Evolutionary conservation across 2,888 invertebrate genomes (phyloP).

Genomic region (Drosophila birchii): DNA sequence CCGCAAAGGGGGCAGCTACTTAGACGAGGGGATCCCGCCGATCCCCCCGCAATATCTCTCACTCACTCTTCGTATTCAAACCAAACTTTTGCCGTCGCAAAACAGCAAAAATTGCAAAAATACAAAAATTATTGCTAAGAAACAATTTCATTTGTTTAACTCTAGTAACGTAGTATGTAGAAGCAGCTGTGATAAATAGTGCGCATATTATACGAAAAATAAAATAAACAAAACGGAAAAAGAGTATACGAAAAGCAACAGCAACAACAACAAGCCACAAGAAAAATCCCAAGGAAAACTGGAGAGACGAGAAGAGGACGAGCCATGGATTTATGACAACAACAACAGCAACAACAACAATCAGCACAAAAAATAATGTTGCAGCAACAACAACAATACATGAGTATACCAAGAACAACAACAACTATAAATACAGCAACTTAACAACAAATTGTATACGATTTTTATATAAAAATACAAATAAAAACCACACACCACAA

Average conservation of each 20-base stretch:
- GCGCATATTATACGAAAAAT: constrained; percentile 76
- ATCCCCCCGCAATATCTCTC: constrained; percentile 39
- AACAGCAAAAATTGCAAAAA: constrained; percentile 18
- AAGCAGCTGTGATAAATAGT: constrained; percentile 81
- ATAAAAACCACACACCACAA: constrained; percentile 66
- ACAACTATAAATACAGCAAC: constrained; percentile 38
- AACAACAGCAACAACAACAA: constrained; percentile 30
- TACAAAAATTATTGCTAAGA: constrained; percentile 11
- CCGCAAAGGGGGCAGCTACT: constrained; percentile 27
- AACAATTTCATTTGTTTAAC: constrained; percentile 67
- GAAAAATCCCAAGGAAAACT: constrained; percentile 5
- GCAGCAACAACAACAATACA: constrained; percentile 48
- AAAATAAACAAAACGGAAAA: constrained; percentile 44
- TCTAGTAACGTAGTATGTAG: constrained; percentile 73
- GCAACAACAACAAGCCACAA: constrained; percentile 35
- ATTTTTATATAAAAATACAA: constrained; percentile 29
- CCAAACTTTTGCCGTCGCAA: constrained; percentile 61
- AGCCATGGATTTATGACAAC: constrained; percentile 53
- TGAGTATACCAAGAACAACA: constrained; percentile 59
- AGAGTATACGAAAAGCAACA: constrained; percentile 70
- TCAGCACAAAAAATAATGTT: constrained; percentile 35
- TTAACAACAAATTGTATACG: constrained; percentile 35
- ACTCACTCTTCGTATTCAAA: constrained; percentile 29
- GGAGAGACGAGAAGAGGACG: constrained; percentile 32
- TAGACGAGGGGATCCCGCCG: constrained; percentile 46